Evolutionary conservation across 2,113 vertebrate species (phyloP).

Genomic region (Syrmaticus mikado): DNA sequence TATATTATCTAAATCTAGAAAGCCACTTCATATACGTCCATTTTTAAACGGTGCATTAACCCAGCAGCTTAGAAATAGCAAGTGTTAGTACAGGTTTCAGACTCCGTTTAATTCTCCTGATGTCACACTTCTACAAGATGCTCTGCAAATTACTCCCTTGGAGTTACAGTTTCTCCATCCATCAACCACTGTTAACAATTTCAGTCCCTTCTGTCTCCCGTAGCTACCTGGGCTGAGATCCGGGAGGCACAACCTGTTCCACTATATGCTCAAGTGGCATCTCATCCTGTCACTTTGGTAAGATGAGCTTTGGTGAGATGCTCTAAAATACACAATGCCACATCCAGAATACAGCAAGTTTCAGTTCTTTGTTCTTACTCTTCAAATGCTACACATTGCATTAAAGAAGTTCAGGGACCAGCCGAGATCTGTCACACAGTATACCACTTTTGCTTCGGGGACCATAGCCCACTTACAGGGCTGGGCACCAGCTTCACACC

Average conservation of each 20-base stretch:
- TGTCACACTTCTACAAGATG: neutral
- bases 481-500: neutral
- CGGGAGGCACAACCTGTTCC: neutral
- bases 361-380: neutral
- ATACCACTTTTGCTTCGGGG: neutral
- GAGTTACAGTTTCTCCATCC: neutral
- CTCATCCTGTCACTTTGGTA: neutral
- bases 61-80: neutral
- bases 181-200: neutral
- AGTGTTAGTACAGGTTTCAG: neutral
- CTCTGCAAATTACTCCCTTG: neutral
- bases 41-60: accelerated
- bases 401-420: neutral
- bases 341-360: neutral
- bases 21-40: neutral
- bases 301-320: neutral
- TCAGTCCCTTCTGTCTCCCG: neutral
- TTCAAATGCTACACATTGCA: neutral
- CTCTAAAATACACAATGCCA: neutral
- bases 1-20: neutral
- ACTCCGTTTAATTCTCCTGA: neutral
- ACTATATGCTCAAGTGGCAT: neutral
- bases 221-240: neutral
- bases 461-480: neutral
- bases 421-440: neutral